A percentile compares a stretch with the other conserved stretches of the same genome.
phyloP scores from a whole-genome alignment of 2,888 invertebrate genomes.

The Sphaerophoria taeniata region DNA sequence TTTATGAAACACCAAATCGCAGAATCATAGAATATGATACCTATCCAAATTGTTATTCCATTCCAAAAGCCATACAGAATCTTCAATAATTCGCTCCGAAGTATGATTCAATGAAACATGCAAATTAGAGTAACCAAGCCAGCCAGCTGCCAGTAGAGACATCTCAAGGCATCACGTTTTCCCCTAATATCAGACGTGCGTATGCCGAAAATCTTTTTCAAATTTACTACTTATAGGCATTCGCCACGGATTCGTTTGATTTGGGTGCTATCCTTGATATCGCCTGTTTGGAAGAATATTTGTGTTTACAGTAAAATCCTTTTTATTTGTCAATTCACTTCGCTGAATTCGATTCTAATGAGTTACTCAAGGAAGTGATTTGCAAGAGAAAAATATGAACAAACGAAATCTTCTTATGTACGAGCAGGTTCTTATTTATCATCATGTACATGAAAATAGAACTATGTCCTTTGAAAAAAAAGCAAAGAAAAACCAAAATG shows the following conservation, averaged over 20 bases:
- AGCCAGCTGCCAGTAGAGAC: neutral
- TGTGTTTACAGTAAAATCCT: conserved; percentile 40
- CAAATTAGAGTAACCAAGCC: conserved; percentile 38
- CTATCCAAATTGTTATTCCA: conserved; percentile 10
- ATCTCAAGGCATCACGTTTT: conserved; percentile 24
- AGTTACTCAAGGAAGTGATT: conserved; percentile 65
- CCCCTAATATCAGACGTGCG: conserved; percentile 55
- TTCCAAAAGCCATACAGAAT: conserved; percentile 20
- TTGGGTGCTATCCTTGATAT: neutral
- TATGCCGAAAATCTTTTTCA: conserved; percentile 51
- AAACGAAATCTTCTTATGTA: conserved; percentile 34
- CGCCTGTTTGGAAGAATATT: conserved; percentile 14
- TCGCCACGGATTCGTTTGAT: conserved; percentile 22
- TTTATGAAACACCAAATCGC: neutral
- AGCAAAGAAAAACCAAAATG: conserved; percentile 31
- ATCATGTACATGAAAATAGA: neutral
- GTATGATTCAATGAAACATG: conserved; percentile 54
- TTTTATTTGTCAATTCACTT: conserved; percentile 67
- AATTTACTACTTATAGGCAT: conserved; percentile 28
- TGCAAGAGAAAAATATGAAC: conserved; percentile 55
- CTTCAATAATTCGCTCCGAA: conserved; percentile 29
- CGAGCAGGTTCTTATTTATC: conserved; percentile 5
- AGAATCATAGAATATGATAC: conserved; percentile 27
- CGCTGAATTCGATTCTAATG: conserved; percentile 55
- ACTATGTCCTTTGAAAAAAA: conserved; percentile 18